Base-by-base conservation (phyloP, 2,888 invertebrate species). In the Calameuta pallipes region DNA sequence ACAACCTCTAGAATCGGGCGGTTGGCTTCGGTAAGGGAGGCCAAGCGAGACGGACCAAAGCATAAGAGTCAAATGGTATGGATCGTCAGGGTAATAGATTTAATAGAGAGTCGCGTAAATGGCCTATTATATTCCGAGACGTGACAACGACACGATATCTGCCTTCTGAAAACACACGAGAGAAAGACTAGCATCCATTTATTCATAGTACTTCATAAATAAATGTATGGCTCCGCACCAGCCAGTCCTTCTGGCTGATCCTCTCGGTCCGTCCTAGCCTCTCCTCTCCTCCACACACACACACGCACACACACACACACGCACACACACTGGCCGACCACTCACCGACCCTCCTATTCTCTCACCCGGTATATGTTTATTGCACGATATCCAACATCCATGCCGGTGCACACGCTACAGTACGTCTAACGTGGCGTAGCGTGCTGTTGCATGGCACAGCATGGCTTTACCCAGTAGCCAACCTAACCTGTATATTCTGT, bases 181-280 rank as follows among this genome's bases (percentile, higher is more conserved):
- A 87, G 89, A 87, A 86, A 87, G 86, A 85, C 87, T 84, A 85
- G 81, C 87, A 90, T 90, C 88, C 89, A 90, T 90, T 90, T 90
- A 90, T 90, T 90, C 90, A 90, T 90, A 87, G 87, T 85, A 86
- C 83, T 89, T 90, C 90, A 90, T 90, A 90, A 90, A 90, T 90
- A 90, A 90, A 90, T 90, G 89, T 86, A 90, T 90, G 89, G 90
- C 80, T 83, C 80, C 80, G 81, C 80, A 80, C 82, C 82, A 79
- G 82, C 84, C 80, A 82, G 76, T 80, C 78, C 80, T 80, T 77
- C 31, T 31, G 33, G 41, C 41, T 56, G 41, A 79, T 75, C 79
- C 79, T 69, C 75, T 11, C 78, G 78, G 75, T 78, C 69, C 33
- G 31, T 71, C n/a, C 75, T 56, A 36, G 75, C 13, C 41, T 75